phyloP scores from a whole-genome alignment of 2,888 invertebrate genomes.

The Alloscopus bannaensis region DNA sequence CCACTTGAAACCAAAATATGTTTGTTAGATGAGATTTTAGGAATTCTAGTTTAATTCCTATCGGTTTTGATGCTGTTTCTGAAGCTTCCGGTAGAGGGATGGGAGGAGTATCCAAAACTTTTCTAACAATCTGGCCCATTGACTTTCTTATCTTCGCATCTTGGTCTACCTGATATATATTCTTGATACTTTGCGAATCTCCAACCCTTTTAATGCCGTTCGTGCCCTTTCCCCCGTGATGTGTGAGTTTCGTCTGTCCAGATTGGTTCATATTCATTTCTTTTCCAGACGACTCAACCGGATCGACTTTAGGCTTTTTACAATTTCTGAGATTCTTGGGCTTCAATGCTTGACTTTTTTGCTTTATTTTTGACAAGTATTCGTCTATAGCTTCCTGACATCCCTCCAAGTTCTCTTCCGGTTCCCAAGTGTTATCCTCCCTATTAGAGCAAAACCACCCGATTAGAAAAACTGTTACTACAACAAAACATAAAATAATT shows the following conservation, averaged over 20 bases:
- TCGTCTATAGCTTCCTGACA: constrained; percentile 43
- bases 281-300: too few relatives aligned
- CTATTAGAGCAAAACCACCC: constrained; percentile 21
- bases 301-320: background rate
- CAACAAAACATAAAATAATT: too few relatives aligned
- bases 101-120: too few relatives aligned
- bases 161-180: background rate
- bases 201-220: background rate
- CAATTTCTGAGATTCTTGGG: background rate
- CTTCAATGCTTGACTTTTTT: background rate
- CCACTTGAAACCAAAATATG: background rate
- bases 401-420: constrained; percentile 47
- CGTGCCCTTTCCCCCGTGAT: background rate
- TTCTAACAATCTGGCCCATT: too few relatives aligned
- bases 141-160: background rate
- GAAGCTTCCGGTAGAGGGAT: too few relatives aligned
- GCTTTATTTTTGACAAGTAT: constrained; percentile 15
- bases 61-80: background rate
- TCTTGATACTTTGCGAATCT: background rate
- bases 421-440: constrained; percentile 59
- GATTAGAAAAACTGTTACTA: background rate
- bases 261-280: background rate
- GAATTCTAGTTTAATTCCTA: background rate
- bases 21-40: background rate
- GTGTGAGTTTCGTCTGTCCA: background rate